Base-by-base conservation (phyloP, 2,113 vertebrate species). In the Caloenas nicobarica region DNA sequence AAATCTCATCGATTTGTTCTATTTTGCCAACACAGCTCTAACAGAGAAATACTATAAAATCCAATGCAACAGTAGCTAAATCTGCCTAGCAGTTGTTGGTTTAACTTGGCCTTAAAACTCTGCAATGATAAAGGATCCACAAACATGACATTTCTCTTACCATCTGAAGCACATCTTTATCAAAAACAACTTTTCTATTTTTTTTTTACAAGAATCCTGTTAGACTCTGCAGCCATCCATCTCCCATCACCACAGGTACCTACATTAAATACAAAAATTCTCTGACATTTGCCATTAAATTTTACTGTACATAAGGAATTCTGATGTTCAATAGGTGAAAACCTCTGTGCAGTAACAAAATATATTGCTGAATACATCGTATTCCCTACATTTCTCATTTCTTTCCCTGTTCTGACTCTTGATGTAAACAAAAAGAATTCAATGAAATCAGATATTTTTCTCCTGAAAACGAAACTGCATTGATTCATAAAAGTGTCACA, bases 1-100 rank as follows among this genome's bases (percentile, higher is more conserved):
- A 94, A 86, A 77, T 7, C 9, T 57, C 40, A 96, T 31, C 62
- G 86, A 94, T 88, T 83, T 90, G 31, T 91, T 73, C 86, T 78
- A 58, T 86, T 95, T 93, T 92, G 86, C 76, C 74, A 95, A 88
- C 66, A 92, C 25, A 88, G 36, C 31, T 86, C 22, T 88, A 81
- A 36, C 22, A 93, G 29, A 36, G 12, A 80, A 81, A 23, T 46
- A 57, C 58, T 51, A 95, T 31, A 86, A 92, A 94, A 88, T 64
- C 33, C 68, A 68, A 7, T 9, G n/a, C 18, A 86, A 87, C 16
- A 21, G 21, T 21, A 85, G 22, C 16, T 83, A 64, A 71, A 82
- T 60, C 19, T 93, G 69, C n/a, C 24, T 24, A 53, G 36, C 23
- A 54, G 31, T 51, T 53, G 33, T 56, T 66, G 11, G 24, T 80